Base-by-base conservation (phyloP, 1,140 invertebrate species). In the Drosophila santomea region DNA sequence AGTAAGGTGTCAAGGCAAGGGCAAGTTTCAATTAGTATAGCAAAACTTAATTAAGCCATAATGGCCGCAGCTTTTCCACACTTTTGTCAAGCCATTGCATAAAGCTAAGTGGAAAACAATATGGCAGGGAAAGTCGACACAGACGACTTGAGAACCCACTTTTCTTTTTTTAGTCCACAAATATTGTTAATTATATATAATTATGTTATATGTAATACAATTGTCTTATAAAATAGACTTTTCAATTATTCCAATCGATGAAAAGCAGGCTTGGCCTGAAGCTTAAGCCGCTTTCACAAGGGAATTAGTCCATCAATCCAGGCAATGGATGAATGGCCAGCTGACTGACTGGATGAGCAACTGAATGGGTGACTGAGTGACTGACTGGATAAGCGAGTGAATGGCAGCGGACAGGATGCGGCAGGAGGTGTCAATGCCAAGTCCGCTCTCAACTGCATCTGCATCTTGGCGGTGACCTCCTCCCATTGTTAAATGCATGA, bases 401-500 rank as follows among this genome's bases (percentile, higher is more conserved):
- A 32, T 68, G 62, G 43, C 43, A 51, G 44, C 41, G 61, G 51
- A 74, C 55, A 60, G 56, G 47, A 60, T 50, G 54, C 14, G 52
- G 63, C 50, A 58, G 41, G 45, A 39, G 35, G n/a, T 71, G 67
- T 57, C 67, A 57, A 48, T 68, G 47, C 38, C 61, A 68, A 50
- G 44, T 48, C 15, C 14, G 17, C 15, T 23, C 64, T 7, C 39
- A n/a, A n/a, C 44, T 54, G 11, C 62, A 43, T 57, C 44, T 43
- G 51, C 66, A 45, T 47, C 51, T 76, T 62, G 56, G 45, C 62
- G 32, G 32, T 8, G 32, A 32, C 8, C 44, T 75, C 25, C 39
- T 63, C 58, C 83, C 62, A 89, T 88, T 88, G 83, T 88, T 88
- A 89, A 89, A 77, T 89, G 84, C 71, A 83, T 88, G 84, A 88